These are phyloP conservation scores for Dinomys branickii DNA, from an alignment of 2,113 vertebrate genomes.

Conservation along the genomic window DNA sequence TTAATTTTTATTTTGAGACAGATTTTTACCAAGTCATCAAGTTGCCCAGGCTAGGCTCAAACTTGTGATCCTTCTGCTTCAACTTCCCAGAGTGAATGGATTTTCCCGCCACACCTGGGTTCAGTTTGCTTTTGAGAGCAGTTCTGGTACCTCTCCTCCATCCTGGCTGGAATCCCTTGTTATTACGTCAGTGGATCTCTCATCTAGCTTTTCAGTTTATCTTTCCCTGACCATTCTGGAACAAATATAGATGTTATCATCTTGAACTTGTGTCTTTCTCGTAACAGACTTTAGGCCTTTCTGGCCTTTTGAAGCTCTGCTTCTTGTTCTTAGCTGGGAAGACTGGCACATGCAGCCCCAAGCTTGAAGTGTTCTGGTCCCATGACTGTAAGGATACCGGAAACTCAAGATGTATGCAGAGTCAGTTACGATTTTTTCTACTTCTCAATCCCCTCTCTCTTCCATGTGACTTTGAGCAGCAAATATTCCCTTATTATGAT, in stretches of 20 bases:
- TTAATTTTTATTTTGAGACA: neutral
- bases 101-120: neutral
- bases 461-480: neutral
- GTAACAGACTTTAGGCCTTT: neutral
- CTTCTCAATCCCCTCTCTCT: neutral
- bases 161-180: neutral
- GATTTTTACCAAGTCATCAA: neutral
- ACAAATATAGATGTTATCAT: neutral
- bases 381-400: neutral
- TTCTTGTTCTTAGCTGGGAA: constrained; percentile 5
- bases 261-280: neutral
- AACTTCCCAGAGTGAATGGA: neutral
- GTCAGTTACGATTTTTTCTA: neutral
- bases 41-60: neutral
- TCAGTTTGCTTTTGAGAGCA: constrained; percentile 8
- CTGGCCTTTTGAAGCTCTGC: neutral
- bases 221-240: constrained; percentile 12
- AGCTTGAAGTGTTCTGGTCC: neutral
- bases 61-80: neutral
- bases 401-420: neutral
- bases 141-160: neutral
- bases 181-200: constrained; percentile 21
- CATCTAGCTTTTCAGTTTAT: neutral
- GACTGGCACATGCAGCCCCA: neutral
- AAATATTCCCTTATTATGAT: neutral